phyloP scores from a whole-genome alignment of 2,797 vertebrate species.

The Silurus aristotelis region DNA sequence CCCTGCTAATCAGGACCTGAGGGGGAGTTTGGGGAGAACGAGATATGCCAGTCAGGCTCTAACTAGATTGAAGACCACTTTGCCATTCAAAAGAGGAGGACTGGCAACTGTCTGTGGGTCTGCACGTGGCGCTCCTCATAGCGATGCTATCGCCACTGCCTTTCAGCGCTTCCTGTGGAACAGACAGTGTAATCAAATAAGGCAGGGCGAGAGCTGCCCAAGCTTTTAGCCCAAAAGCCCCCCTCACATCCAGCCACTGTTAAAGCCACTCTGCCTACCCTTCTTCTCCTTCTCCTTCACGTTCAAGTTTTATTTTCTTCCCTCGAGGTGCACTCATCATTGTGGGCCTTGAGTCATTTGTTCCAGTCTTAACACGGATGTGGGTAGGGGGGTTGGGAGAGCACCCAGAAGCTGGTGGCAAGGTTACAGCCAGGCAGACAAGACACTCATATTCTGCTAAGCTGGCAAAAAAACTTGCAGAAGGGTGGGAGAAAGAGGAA shows the following conservation, averaged over 20 bases:
- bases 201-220: constrained; percentile 64
- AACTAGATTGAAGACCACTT: constrained; percentile 78
- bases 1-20: constrained; percentile 71
- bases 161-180: constrained; percentile 82
- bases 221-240: constrained; percentile 73
- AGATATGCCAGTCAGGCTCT: constrained; percentile 61
- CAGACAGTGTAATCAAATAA: constrained; percentile 81
- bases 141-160: constrained; percentile 77
- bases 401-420: constrained; percentile 76
- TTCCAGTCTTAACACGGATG: constrained; percentile 74
- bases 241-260: constrained; percentile 68
- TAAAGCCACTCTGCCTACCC: constrained; percentile 56
- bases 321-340: constrained; percentile 73
- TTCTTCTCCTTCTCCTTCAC: constrained; percentile 5
- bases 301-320: constrained; percentile 50
- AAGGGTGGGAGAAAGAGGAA: constrained; percentile 44
- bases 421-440: constrained; percentile 78
- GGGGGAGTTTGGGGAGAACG: constrained; percentile 50
- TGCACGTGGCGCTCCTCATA: constrained; percentile 66
- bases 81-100: constrained; percentile 73
- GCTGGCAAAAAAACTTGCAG: constrained; percentile 74
- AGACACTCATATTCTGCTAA: constrained; percentile 77
- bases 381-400: constrained; percentile 43
- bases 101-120: constrained; percentile 74
- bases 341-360: constrained; percentile 74